Evolutionary conservation across 2,888 invertebrate genomes (phyloP).

Genomic region (Allophyes oxyacanthae): DNA sequence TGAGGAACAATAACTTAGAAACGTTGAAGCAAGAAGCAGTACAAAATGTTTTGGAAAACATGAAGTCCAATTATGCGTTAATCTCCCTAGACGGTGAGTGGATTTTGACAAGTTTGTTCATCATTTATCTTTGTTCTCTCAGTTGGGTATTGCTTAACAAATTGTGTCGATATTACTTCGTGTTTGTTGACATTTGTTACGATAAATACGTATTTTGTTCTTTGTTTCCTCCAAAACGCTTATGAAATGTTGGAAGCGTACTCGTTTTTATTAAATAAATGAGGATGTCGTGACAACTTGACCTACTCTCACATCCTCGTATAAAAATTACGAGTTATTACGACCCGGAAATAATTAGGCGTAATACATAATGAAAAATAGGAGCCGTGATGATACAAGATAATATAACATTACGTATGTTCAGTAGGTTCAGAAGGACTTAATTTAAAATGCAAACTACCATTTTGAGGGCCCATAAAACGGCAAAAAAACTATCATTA

Average conservation of each 20-base stretch:
- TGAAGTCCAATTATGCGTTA: constrained; percentile 92
- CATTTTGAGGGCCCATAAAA: constrained; percentile 22
- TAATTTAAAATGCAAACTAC: constrained; percentile 42
- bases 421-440: constrained; percentile 1
- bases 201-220: constrained; percentile 41
- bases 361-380: constrained; percentile 2
- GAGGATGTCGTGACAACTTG: constrained; percentile 30
- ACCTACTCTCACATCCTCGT: constrained; percentile 11
- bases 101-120: constrained; percentile 61
- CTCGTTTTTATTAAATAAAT: constrained; percentile 14
- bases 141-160: constrained; percentile 51
- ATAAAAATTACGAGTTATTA: constrained; percentile 13
- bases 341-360: constrained; percentile 13
- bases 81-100: constrained; percentile 94
- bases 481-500: constrained; percentile 44
- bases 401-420: neutral
- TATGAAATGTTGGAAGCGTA: constrained; percentile 22
- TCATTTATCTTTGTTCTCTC: constrained; percentile 63
- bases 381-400: neutral
- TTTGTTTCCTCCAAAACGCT: constrained; percentile 22
- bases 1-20: constrained; percentile 93
- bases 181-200: constrained; percentile 43
- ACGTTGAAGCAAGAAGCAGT: constrained; percentile 93
- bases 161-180: constrained; percentile 45
- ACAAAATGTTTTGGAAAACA: constrained; percentile 92